Percentiles rank a stretch among this genome's conserved stretches.
Conservation (phyloP, 2,888 invertebrate species). For the Scotopteryx bipunctaria region DNA sequence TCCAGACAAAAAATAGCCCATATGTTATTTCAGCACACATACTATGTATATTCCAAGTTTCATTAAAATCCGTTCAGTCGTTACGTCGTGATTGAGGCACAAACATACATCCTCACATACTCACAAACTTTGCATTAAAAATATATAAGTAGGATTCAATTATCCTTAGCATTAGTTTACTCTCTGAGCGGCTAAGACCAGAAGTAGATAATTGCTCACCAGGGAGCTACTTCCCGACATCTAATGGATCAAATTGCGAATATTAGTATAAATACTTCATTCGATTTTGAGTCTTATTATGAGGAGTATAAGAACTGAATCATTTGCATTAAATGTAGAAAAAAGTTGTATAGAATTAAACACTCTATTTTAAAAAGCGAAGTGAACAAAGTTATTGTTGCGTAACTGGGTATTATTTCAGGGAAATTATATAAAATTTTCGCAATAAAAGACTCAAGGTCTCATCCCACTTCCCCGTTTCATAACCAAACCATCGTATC, state of each 20-base stretch:
- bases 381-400: background rate
- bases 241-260: slow-evolving; percentile 4
- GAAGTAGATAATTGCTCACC: slow-evolving; percentile 31
- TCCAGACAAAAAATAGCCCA: too few relatives aligned
- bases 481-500: too few relatives aligned
- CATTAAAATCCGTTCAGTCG: too few relatives aligned
- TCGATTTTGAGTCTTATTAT: background rate
- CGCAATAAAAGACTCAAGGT: too few relatives aligned
- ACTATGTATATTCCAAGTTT: too few relatives aligned
- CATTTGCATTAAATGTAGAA: background rate
- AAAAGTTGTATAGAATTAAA: background rate
- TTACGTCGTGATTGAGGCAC: too few relatives aligned
- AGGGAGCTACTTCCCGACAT: slow-evolving; percentile 6
- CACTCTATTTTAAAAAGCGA: background rate
- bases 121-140: too few relatives aligned
- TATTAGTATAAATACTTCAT: background rate
- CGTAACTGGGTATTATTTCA: background rate
- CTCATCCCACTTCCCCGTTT: too few relatives aligned
- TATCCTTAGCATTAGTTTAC: slow-evolving; percentile 2
- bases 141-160: too few relatives aligned
- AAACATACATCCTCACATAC: too few relatives aligned
- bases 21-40: too few relatives aligned
- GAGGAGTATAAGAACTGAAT: background rate
- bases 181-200: slow-evolving; percentile 10
- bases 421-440: background rate